These are phyloP conservation scores for Tipula unca DNA, from an alignment of 2,888 invertebrate species.

Conservation along the genomic window DNA sequence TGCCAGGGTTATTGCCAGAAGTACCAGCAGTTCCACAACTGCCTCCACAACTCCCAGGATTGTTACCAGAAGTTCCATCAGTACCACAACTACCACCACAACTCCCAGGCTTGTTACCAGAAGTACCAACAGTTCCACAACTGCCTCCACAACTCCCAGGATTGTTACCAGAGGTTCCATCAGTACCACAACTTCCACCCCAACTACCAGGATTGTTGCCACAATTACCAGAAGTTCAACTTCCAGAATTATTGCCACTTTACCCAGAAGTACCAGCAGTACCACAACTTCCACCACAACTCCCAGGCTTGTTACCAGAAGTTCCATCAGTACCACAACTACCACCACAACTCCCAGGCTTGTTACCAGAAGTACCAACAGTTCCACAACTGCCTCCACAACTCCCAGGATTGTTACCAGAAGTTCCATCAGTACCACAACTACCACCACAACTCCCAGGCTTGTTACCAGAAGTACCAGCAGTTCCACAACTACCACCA, in stretches of 20 bases:
- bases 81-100: background rate
- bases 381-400: background rate
- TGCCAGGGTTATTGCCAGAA: background rate
- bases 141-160: background rate
- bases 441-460: background rate
- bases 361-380: background rate
- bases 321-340: background rate
- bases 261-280: background rate
- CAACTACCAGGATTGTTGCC: background rate
- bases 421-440: background rate
- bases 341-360: background rate
- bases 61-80: background rate
- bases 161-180: background rate
- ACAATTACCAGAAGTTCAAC: background rate
- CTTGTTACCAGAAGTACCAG: background rate
- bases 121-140: background rate
- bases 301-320: background rate
- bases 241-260: background rate
- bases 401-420: background rate
- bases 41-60: background rate
- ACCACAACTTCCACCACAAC: background rate
- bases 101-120: background rate
- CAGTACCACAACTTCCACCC: background rate
- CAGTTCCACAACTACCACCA: background rate
- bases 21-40: background rate